phyloP scores from a whole-genome alignment of 1,140 invertebrate genomes.

The Campoletis sonorensis region DNA sequence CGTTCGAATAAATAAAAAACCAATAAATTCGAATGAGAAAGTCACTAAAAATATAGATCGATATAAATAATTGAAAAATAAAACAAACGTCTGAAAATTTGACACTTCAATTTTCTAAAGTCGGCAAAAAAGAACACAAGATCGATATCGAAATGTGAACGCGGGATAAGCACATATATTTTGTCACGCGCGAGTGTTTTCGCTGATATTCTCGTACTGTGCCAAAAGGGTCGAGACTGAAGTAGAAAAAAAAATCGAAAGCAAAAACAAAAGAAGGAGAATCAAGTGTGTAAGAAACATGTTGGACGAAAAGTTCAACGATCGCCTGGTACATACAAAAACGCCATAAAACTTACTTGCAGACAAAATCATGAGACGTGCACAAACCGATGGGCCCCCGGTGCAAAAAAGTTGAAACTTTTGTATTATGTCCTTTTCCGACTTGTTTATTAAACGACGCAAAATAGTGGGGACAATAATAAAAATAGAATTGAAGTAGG shows the following conservation, averaged over 20 bases:
- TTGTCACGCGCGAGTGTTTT: background rate
- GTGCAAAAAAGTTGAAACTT: background rate
- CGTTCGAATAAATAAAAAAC: no score
- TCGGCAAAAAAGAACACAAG: background rate
- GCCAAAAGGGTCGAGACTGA: no score
- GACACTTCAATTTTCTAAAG: no score
- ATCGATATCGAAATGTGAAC: background rate
- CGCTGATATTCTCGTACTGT: no score
- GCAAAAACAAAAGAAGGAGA: background rate
- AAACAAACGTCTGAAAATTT: background rate
- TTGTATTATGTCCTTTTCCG: background rate
- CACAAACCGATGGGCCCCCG: slow-evolving; percentile 14
- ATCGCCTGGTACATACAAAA: slow-evolving; percentile 12
- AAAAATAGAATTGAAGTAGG: no score
- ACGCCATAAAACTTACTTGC: slow-evolving; percentile 29
- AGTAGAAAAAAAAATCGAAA: background rate
- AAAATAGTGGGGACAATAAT: no score
- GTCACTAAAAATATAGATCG: background rate
- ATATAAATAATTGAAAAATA: background rate
- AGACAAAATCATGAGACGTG: slow-evolving; percentile 29
- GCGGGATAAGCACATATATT: background rate
- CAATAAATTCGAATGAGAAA: no score
- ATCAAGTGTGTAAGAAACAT: no score
- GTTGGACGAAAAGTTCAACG: slow-evolving; percentile 24
- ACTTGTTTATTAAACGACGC: no score